Evolutionary conservation across 2,888 invertebrate species (phyloP).

Genomic region (Ommatoiulus sabulosus): DNA sequence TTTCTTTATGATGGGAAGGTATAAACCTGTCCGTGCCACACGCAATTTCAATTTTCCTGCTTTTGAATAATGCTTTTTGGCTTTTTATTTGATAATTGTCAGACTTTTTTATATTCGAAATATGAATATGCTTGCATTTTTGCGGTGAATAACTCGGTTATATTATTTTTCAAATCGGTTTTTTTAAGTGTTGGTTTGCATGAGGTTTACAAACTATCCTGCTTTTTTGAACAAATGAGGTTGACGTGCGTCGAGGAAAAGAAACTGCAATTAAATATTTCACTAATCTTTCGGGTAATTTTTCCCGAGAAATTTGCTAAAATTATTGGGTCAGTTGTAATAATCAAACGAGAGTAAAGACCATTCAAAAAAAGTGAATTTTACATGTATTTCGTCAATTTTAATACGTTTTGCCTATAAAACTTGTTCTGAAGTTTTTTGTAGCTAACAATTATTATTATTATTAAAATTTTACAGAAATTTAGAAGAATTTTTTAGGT

Average conservation of each 20-base stretch:
- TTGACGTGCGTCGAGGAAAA: not conserved
- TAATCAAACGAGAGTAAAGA: too few relatives aligned
- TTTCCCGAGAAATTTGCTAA: too few relatives aligned
- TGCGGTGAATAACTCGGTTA: conserved; percentile 11
- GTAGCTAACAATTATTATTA: too few relatives aligned
- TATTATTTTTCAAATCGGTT: not conserved
- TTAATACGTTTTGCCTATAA: too few relatives aligned
- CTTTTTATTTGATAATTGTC: conserved; percentile 12
- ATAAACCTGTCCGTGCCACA: not conserved
- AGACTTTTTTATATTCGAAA: not conserved
- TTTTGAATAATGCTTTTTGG: not conserved
- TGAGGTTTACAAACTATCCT: not conserved
- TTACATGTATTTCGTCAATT: too few relatives aligned
- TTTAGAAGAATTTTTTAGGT: too few relatives aligned
- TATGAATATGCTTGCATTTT: conserved; percentile 1
- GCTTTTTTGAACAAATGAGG: conserved; percentile 33
- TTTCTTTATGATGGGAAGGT: not conserved
- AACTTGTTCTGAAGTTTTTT: too few relatives aligned
- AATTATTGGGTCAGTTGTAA: not conserved
- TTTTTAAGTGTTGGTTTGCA: conserved; percentile 30
- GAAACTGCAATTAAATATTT: not conserved
- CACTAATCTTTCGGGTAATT: not conserved
- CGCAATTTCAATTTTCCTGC: conserved; percentile 19
- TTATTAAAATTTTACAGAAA: too few relatives aligned
- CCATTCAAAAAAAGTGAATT: too few relatives aligned